Base-by-base conservation (phyloP, 2,888 invertebrate species). In the Ophonus ardosiacus region DNA sequence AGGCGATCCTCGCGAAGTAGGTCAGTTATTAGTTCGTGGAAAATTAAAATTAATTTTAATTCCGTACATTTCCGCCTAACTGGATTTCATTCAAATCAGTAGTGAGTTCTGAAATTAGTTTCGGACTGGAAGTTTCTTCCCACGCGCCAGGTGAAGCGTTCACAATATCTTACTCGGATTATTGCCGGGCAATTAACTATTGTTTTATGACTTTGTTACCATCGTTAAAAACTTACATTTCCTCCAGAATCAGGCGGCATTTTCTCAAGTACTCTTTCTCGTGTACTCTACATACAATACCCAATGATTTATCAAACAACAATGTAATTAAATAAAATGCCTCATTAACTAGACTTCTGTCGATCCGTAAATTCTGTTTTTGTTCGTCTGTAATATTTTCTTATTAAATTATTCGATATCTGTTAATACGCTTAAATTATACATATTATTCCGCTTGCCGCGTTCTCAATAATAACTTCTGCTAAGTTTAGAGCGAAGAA, bases 51-150 rank as follows among this genome's bases (percentile, higher is more conserved):
- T 43, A 56, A 80, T 61, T 74, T 74, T 74, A 74, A 74, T 74
- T 65, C 24, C 51, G 43, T n/a, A n/a, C 40, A 80, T 68, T 74
- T 61, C 74, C 74, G 59, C 89, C 88, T 88, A 89, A 89, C 90
- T 90, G 89, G 90, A 90, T 90, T 88, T 88, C 88, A 90, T 90
- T 90, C 89, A 89, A 90, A 90, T 90, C 90, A 90, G 89, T 89
- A 89, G 88, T 85, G 88, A 90, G 89, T 90, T 90, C 89, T 90
- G 89, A 90, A 90, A 90, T 90, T 90, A 90, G 90, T 90, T 90
- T 90, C 89, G 63, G 63, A 90, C 89, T 21, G 51, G 88, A 87
- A 87, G 87, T 84, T 84, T 76, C 63, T 80, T 63, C 86, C n/a
- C 78, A n/a, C 24, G 63, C 17, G 24, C 43, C 88, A 87, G 88